Percentiles rank a stretch among this genome's conserved stretches.
phyloP scores from a whole-genome alignment of 2,113 vertebrate genomes.

The Xenotilapia longispinis region DNA sequence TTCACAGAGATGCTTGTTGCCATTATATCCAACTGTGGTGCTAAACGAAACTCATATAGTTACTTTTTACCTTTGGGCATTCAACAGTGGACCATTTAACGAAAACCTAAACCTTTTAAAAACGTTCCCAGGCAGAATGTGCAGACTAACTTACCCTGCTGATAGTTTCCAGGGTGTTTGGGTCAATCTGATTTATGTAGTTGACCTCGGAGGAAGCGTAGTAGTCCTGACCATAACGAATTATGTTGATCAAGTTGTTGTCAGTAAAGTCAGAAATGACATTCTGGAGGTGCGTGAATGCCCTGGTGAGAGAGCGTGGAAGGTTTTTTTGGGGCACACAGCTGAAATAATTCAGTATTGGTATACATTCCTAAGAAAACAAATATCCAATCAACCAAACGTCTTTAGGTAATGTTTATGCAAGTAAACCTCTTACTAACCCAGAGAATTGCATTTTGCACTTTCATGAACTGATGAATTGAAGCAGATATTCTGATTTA shows the following conservation, averaged over 20 bases:
- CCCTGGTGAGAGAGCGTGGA: constrained; percentile 53
- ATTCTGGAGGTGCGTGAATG: constrained; percentile 82
- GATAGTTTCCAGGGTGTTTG: constrained; percentile 79
- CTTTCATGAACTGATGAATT: background rate
- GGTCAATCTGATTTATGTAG: constrained; percentile 87
- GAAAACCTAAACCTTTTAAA: background rate
- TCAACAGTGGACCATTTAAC: background rate
- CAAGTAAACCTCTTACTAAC: background rate
- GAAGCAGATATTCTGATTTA: background rate
- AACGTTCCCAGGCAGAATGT: background rate
- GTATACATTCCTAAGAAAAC: background rate
- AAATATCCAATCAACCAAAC: background rate
- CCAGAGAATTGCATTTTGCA: background rate
- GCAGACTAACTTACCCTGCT: constrained; percentile 71
- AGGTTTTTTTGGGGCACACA: background rate
- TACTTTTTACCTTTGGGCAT: background rate
- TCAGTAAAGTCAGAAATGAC: constrained; percentile 90
- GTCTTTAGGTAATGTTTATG: background rate
- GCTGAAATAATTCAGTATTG: background rate
- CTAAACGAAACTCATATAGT: background rate
- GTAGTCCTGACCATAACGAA: constrained; percentile 83
- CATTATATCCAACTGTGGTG: background rate
- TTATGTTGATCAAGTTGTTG: constrained; percentile 93
- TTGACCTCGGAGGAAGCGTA: constrained; percentile 89
- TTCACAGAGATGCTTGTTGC: background rate